Base-by-base conservation (phyloP, 2,888 invertebrate species). In the Sphaerophoria taeniata region DNA sequence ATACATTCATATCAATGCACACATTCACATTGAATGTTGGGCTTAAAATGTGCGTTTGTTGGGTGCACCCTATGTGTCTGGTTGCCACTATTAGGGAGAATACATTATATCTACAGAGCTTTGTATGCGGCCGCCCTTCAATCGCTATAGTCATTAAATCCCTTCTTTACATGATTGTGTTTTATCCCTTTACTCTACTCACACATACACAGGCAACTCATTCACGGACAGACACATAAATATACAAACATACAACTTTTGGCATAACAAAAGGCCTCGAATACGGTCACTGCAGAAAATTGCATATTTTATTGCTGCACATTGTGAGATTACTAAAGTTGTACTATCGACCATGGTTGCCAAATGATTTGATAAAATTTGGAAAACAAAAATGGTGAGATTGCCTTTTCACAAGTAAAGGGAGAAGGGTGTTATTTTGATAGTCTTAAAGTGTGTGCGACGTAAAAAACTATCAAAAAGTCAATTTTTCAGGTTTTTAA, bases 261-360 rank as follows among this genome's bases (percentile, higher is more conserved):
- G 49, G 34, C 56, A 60, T 33, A 69, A 81, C 85, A 81, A 85
- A 85, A 85, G 73, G 81, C 85, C 85, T 85, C 85, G 70, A 85
- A 85, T 85, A 85, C 85, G 85, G 85, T 85, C 85, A 85, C 73
- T 85, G 81, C 85, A 81, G 81, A 85, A 85, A 85, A 85, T 81
- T 85, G 85, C 85, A 85, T 85, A 85, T 85, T 85, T 85, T 77
- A 85, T 85, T 85, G 81, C 81, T 73, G 77, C 77, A 85, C 77
- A 77, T 76, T 73, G 81, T 73, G 81, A 74, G 85, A 85, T 81
- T 77, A 72, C 51, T 45, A 71, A 71, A 78, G 78, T 83, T 83
- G 78, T 78, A 75, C 60, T 69, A 39, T 67, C 11, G 39, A 4
- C 7, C 24, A 43, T 53, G 67, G 39, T 53, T 67, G 67, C 67